phyloP scores from a whole-genome alignment of 2,888 invertebrate genomes.

The Polyommatus icarus region DNA sequence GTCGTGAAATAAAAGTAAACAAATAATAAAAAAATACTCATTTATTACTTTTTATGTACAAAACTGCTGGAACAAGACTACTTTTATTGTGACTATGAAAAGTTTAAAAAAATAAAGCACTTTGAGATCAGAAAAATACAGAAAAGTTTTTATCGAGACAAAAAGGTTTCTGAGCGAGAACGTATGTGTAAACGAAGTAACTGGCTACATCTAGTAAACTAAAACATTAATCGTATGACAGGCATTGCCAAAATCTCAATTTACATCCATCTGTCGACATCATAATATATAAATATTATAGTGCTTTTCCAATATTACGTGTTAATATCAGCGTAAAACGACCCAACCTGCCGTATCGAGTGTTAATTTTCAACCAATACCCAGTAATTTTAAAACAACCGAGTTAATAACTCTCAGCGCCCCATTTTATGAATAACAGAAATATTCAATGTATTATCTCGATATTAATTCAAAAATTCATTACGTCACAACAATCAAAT shows the following conservation, averaged over 20 bases:
- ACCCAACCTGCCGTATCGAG: background rate
- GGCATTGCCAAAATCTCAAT: too few relatives aligned
- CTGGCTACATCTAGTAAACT: background rate
- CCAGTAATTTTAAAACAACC: background rate
- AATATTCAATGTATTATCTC: background rate
- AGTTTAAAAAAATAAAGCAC: too few relatives aligned
- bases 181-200: background rate
- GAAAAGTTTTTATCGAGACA: too few relatives aligned
- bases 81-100: background rate
- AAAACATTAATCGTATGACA: too few relatives aligned
- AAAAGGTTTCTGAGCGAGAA: background rate
- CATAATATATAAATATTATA: too few relatives aligned
- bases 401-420: background rate
- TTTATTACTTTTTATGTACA: background rate
- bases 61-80: background rate
- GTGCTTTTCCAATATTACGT: background rate
- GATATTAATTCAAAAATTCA: constrained; percentile 28
- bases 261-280: too few relatives aligned
- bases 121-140: too few relatives aligned
- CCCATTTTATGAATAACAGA: constrained; percentile 1
- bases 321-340: background rate
- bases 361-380: background rate
- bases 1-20: background rate
- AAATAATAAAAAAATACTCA: background rate
- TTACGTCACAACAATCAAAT: constrained; percentile 18